A percentile compares a stretch with the other conserved stretches of the same genome.
These are phyloP conservation scores for Trachelus troglodyta DNA, from an alignment of 2,888 invertebrate genomes.

Conservation along the genomic window DNA sequence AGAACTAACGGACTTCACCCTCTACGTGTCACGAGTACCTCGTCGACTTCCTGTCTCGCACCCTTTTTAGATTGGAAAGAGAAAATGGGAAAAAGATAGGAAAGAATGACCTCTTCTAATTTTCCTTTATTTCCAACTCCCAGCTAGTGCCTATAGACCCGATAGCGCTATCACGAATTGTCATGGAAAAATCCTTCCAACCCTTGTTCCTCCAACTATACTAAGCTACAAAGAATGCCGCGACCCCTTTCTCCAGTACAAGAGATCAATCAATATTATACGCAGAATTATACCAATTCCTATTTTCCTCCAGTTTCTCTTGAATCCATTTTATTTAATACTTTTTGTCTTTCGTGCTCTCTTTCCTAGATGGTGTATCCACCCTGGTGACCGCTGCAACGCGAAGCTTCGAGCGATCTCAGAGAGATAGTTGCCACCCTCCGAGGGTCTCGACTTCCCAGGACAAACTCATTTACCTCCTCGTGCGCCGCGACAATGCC, in stretches of 20 bases:
- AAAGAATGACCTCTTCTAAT: neutral
- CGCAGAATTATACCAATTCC: no score
- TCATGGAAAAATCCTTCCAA: no score
- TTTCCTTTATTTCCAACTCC: neutral
- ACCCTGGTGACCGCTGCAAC: neutral
- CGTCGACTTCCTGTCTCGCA: neutral
- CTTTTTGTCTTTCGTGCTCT: neutral
- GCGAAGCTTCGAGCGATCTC: no score
- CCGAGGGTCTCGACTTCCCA: neutral
- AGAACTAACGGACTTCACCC: slow-evolving; percentile 56
- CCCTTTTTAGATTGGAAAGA: slow-evolving; percentile 14
- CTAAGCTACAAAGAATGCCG: no score
- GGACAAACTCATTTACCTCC: slow-evolving; percentile 30
- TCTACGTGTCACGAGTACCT: slow-evolving; percentile 17
- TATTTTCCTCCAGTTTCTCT: no score
- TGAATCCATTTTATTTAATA: no score
- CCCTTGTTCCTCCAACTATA: no score
- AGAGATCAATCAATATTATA: no score
- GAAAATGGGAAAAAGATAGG: slow-evolving; percentile 1
- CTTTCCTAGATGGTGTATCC: neutral
- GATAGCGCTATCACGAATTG: no score
- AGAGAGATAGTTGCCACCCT: neutral
- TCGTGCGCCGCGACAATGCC: slow-evolving; percentile 23
- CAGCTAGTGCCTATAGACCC: neutral
- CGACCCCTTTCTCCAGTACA: no score